Conservation (phyloP, 2,113 vertebrate genomes). For the Eurypyga helias region DNA sequence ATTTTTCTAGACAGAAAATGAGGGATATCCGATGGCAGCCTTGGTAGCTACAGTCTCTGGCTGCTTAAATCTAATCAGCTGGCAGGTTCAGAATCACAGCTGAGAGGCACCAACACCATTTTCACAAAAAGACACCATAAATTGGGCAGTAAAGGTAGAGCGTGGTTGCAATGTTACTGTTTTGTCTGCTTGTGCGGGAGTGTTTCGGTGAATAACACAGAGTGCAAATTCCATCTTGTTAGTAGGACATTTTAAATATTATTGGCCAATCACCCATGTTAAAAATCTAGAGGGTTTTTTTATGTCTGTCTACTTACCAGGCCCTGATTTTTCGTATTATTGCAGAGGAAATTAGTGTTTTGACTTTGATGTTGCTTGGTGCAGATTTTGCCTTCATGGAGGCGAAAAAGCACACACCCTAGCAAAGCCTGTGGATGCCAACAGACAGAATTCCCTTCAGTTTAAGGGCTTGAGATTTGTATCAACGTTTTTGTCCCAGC, state of each 20-base stretch:
- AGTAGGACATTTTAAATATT: not conserved
- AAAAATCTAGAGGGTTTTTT: not conserved
- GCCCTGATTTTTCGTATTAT: not conserved
- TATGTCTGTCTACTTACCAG: not conserved
- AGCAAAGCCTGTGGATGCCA: not conserved
- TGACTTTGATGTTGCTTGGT: not conserved
- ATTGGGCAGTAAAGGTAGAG: not conserved
- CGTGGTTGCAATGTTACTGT: not conserved
- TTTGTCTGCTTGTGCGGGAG: not conserved
- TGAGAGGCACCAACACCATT: not conserved
- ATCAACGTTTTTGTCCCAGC: not conserved
- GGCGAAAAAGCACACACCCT: not conserved
- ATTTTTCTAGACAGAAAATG: conserved; percentile 16
- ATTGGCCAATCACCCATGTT: not conserved
- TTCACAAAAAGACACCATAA: not conserved
- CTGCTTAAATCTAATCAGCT: not conserved
- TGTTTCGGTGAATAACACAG: not conserved
- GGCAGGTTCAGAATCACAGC: not conserved
- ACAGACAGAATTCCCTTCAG: not conserved
- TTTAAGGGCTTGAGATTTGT: not conserved
- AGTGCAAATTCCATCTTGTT: not conserved
- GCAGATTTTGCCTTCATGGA: not conserved
- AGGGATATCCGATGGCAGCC: not conserved
- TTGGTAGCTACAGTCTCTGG: not conserved
- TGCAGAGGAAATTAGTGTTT: not conserved